Base-by-base conservation (phyloP, 2,797 vertebrate genomes). In the Sebastes kiyomatsui region DNA sequence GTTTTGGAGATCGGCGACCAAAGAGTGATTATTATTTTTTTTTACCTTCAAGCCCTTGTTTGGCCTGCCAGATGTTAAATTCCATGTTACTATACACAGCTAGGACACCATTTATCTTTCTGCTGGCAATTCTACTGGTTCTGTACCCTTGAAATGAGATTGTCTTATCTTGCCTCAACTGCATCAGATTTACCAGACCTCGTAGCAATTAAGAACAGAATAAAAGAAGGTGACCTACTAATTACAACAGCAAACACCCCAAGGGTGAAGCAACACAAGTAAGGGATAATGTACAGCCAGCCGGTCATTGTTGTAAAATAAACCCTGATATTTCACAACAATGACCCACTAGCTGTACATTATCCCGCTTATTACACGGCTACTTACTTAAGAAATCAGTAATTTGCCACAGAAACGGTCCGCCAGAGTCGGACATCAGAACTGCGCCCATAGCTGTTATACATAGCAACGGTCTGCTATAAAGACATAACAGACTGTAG, bases 211-310 rank as follows among this genome's bases (percentile, higher is more conserved):
- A 52, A 60, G 20, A 72, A 27, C 28, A 68, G 25, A 67, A 80
- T 22, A 72, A 68, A 68, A 76, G 2, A 75, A 67, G 61, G 38
- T 60, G 35, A 72, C 58, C 73, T 65, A 49, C 42, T 56, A 65
- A 72, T 68, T 59, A 59, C 49, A 65, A 73, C 28, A 77, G 38
- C 4, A 73, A 55, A 13, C 61, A 52, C 6, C 68, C 38, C n/a
- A 58, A 27, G 20, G n/a, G 14, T 67, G 13, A 58, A 84, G 22
- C 42, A 61, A 67, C 61, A 72, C 55, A 75, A 49, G 46, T 49
- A 49, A 49, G 46, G 4, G 46, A 49, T 49, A 49, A 20, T 49
- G 3, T 49, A 49, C 18, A 20, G 46, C 18, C 1, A 49, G 2
- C 4, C 18, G 18, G 46, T 49, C 46, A 49, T 49, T 49, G 46